These are phyloP conservation scores for Timandra comae DNA, from an alignment of 2,888 invertebrate genomes.

Conservation along the genomic window DNA sequence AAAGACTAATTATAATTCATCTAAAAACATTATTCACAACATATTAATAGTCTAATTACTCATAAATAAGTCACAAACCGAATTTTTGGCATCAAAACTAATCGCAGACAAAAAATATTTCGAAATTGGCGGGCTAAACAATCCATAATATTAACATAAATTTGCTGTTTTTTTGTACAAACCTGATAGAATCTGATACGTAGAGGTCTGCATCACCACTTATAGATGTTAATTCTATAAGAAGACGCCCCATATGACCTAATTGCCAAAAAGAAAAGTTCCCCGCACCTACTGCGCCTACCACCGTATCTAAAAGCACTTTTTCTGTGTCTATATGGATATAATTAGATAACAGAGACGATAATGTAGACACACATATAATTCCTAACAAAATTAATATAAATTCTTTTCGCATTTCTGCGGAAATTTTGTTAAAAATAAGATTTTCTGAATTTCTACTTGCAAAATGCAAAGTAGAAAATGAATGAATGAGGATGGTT, in stretches of 20 bases:
- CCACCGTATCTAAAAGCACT: conserved; percentile 54
- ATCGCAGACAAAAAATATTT: too few species aligned
- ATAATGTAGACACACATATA: conserved; percentile 52
- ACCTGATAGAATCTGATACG: conserved; percentile 58
- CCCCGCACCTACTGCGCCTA: conserved; percentile 54
- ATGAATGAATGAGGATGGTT: too few species aligned
- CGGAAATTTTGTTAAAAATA: too few species aligned
- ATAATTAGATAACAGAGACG: conserved; percentile 47
- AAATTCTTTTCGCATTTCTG: conserved; percentile 51
- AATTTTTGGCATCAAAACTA: too few species aligned
- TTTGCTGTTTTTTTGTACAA: conserved; percentile 9
- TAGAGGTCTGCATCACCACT: conserved; percentile 65
- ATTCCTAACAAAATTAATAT: conserved; percentile 56
- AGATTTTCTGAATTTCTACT: too few species aligned
- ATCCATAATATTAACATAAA: too few species aligned
- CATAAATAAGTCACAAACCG: too few species aligned
- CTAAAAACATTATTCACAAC: not conserved
- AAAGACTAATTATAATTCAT: not conserved
- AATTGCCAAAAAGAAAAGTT: conserved; percentile 70
- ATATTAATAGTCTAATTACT: too few species aligned
- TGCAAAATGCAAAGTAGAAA: too few species aligned
- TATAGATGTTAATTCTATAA: conserved; percentile 54
- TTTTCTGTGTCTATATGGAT: conserved; percentile 44
- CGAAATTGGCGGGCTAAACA: too few species aligned
- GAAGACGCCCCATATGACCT: conserved; percentile 50